Percentiles rank a stretch among this genome's conserved stretches.
Conservation (phyloP, 2,888 invertebrate genomes). For the Galerucella pusilla region DNA sequence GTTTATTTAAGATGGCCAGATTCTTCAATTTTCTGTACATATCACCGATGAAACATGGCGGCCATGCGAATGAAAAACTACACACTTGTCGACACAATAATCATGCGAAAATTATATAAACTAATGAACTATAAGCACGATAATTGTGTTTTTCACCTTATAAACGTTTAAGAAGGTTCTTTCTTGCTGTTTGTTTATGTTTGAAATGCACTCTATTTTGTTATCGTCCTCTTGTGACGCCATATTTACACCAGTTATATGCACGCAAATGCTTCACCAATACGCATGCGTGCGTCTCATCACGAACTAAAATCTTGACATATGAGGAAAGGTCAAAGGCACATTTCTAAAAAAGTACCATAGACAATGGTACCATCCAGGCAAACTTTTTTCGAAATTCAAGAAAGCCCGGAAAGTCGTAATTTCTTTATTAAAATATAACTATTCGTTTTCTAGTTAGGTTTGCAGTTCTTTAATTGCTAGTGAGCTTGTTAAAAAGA, state of each 20-base stretch:
- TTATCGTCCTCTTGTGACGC: conserved; percentile 64
- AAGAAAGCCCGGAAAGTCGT: too few species aligned
- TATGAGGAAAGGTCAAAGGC: conserved; percentile 8
- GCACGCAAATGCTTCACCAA: conserved; percentile 53
- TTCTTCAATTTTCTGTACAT: conserved; percentile 57
- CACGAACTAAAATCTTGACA: conserved; percentile 17
- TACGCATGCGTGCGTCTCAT: conserved; percentile 43
- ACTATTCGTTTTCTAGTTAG: too few species aligned
- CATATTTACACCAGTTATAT: conserved; percentile 62
- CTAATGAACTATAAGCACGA: conserved; percentile 61
- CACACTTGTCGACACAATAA: conserved; percentile 60
- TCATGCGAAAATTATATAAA: conserved; percentile 61
- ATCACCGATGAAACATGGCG: conserved; percentile 62
- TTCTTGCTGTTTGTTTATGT: conserved; percentile 62
- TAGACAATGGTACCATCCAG: too few species aligned
- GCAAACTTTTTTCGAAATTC: too few species aligned
- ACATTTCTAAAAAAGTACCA: background rate
- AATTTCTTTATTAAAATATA: too few species aligned
- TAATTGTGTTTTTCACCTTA: conserved; percentile 63
- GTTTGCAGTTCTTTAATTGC: too few species aligned
- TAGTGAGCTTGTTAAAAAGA: too few species aligned
- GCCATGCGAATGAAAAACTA: conserved; percentile 63
- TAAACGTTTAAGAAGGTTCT: conserved; percentile 62
- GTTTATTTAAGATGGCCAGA: conserved; percentile 47
- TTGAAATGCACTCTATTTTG: conserved; percentile 61